Base-by-base conservation (phyloP, 2,888 invertebrate species). In the Ophraella communa region DNA sequence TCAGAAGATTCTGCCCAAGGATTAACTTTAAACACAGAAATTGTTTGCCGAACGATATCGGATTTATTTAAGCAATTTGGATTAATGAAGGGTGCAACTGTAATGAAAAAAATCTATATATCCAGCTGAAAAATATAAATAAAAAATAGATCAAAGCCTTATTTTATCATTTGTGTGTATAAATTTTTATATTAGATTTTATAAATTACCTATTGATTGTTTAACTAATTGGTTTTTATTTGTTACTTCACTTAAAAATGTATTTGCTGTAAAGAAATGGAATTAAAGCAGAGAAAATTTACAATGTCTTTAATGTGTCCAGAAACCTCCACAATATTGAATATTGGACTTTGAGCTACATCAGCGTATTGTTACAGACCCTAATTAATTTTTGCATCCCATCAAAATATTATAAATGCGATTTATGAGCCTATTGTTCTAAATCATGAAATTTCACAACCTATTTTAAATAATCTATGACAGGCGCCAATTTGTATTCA, bases 1-100 rank as follows among this genome's bases (percentile, higher is more conserved):
- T n/a, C n/a, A 65, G 74, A 73, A 35, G 71, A 71, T 21, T 59
- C 69, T 10, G 64, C 62, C 55, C 69, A 73, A 59, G 73, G 73
- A 67, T 66, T 72, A 62, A 71, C 77, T 23, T 69, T 80, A 64
- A 79, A 79, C 65, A 80, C 78, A 10, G 79, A 81, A 70, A 72
- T 73, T 23, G 73, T 82, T 21, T 80, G 78, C 67, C 79, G 75
- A 62, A 76, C 76, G 30, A 69, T 82, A 47, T 69, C 74, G 3
- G 79, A 80, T 65, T 68, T 82, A 51, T 71, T 81, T 33, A 76
- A 74, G 64, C 77, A 79, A 66, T 81, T 80, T 70, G 80, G 80
- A 61, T 73, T 81, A 45, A 74, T 65, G n/a, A 74, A 76, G 59
- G 79, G 79, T 45, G 77, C 79, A 18, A 78, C 74, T 68, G 65